A percentile compares a stretch with the other conserved stretches of the same genome.
phyloP scores from a whole-genome alignment of 2,797 vertebrate genomes.

The Eremophila alpestris region DNA sequence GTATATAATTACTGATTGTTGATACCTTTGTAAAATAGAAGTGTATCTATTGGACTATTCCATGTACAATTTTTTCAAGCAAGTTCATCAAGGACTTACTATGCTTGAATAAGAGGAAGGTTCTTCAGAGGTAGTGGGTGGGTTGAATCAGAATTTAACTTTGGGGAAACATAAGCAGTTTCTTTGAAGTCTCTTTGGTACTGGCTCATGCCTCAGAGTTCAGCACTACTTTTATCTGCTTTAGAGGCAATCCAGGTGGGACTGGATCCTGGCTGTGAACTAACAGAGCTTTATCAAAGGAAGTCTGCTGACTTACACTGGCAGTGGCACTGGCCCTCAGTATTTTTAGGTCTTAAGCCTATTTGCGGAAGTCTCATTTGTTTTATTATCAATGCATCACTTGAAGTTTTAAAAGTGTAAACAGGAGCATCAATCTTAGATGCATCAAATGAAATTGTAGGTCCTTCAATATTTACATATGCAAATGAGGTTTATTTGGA shows the following conservation, averaged over 20 bases:
- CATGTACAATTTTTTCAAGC: neutral
- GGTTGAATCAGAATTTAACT: neutral
- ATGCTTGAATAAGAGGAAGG: neutral
- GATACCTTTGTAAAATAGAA: neutral
- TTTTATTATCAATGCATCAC: constrained; percentile 16
- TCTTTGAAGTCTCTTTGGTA: constrained; percentile 43
- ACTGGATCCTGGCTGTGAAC: neutral
- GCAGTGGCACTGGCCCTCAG: neutral
- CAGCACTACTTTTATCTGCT: constrained; percentile 48
- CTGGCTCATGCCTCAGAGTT: constrained; percentile 19
- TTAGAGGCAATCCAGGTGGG: neutral
- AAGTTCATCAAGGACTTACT: neutral
- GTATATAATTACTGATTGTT: neutral
- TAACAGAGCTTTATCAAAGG: neutral
- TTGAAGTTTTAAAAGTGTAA: constrained; percentile 11
- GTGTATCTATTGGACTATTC: neutral
- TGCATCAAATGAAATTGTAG: constrained; percentile 35
- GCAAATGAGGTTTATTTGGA: constrained; percentile 51
- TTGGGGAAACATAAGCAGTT: neutral
- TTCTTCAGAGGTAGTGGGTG: neutral
- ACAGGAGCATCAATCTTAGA: neutral
- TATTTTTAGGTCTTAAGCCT: constrained; percentile 34
- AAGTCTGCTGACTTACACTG: neutral
- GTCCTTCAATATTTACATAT: constrained; percentile 60
- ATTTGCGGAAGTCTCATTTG: constrained; percentile 22